Percentiles rank a stretch among this genome's conserved stretches.
Conservation (phyloP, 2,113 vertebrate genomes). For the Miniopterus natalensis region DNA sequence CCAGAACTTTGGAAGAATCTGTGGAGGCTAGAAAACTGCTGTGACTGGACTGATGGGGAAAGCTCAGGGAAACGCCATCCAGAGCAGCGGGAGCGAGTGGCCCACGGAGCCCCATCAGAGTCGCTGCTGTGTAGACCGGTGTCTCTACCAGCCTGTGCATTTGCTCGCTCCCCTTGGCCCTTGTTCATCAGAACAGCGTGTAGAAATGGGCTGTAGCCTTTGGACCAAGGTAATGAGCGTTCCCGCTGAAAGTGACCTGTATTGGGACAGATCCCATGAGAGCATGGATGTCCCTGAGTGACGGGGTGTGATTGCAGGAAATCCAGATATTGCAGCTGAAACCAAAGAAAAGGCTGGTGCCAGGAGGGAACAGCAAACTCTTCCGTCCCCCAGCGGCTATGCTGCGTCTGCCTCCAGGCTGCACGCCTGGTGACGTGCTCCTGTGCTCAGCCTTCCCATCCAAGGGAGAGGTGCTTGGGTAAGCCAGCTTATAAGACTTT, state of each 20-base stretch:
- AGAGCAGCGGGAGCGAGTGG: not conserved
- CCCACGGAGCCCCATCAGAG: not conserved
- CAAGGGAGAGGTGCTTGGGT: not conserved
- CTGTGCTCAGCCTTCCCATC: not conserved
- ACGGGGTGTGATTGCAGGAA: not conserved
- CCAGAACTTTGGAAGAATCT: not conserved
- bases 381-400: too few species aligned
- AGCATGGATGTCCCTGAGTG: not conserved
- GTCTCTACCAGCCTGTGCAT: not conserved
- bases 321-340: not conserved
- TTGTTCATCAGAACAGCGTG: not conserved
- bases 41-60: not conserved
- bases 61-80: not conserved
- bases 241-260: not conserved
- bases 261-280: not conserved
- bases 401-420: not conserved
- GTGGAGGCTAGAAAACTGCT: not conserved
- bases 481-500: not conserved
- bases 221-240: not conserved
- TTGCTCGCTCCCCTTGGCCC: not conserved
- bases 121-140: not conserved
- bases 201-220: not conserved
- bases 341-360: not conserved
- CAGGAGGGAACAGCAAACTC: not conserved
- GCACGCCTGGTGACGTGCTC: not conserved